These are phyloP conservation scores for Aphidius colemani DNA, from an alignment of 2,888 invertebrate species.

Conservation along the genomic window DNA sequence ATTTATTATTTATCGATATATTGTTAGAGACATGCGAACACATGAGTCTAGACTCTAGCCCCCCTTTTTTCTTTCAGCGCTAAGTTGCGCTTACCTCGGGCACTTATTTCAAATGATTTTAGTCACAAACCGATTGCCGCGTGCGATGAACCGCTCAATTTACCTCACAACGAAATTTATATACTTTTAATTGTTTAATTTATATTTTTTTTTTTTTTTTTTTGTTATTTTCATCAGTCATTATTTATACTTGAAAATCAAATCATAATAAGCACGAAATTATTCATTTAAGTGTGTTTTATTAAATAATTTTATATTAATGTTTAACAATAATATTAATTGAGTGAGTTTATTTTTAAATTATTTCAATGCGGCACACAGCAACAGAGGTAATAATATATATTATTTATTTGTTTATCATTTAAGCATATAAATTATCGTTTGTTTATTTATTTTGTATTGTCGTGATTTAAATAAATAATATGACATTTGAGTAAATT, in stretches of 20 bases:
- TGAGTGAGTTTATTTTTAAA: conserved; percentile 4
- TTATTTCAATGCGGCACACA: conserved; percentile 45
- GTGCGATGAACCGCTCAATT: conserved; percentile 13
- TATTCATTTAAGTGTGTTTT: no score
- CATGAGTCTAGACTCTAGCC: conserved; percentile 17
- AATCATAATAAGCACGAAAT: no score
- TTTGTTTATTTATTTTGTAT: no score
- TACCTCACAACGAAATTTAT: neutral
- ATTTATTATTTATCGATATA: neutral
- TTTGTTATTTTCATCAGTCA: neutral
- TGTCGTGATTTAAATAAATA: no score
- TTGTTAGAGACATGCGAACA: conserved; percentile 25
- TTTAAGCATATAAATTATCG: no score
- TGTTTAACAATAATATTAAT: no score
- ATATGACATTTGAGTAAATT: neutral
- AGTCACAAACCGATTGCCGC: conserved; percentile 37
- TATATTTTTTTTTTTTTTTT: no score
- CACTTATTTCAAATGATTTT: conserved; percentile 33
- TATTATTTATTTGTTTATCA: conserved; percentile 14
- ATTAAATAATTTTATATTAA: no score
- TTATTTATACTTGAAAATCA: no score
- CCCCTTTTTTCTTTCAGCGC: conserved; percentile 23
- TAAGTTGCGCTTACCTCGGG: conserved; percentile 31
- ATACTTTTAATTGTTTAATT: neutral
- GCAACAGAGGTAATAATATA: conserved; percentile 43